Evolutionary conservation across 2,113 vertebrate genomes (phyloP), one percentile per base, ranked within the genome.

Genomic region (Psephotus haematonotus): DNA sequence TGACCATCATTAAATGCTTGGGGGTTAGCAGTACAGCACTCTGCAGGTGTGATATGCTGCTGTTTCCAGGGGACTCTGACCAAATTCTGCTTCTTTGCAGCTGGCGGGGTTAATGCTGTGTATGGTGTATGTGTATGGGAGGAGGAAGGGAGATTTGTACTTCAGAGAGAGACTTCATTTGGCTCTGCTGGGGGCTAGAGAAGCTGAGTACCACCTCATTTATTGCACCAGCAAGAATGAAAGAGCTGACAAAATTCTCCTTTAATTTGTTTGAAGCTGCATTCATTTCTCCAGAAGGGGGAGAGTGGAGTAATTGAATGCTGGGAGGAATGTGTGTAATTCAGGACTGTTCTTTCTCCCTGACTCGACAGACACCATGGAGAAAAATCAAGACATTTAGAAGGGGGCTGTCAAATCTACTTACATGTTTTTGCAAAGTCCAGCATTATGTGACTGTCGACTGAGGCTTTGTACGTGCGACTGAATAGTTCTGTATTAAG

Each of bases 281-380:
- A 80, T 85, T 89, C n/a, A n/a, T 95, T 95, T 91, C 90, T 94
- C 94, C 92, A 95, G 95, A 95, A 97, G 96, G 90, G 95, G 93
- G 91, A 95, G 94, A 92, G 44, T 24, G 25, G 87, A 95, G 87
- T 76, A 90, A 63, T 44, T 4, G 2, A 50, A 76, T 52, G 43
- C 74, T 76, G 62, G 17, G 59, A 91, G 59, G 49, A 80, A 59
- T 52, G 65, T 76, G 87, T 50, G 23, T 64, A 9, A 64, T 71
- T 75, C 62, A 59, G 53, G 37, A 63, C 55, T 67, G 20, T 71
- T 59, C n/a, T 80, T 92, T 60, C 22, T 77, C 49, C 62, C 47
- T 64, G 27, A 43, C 37, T 92, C 2, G 1, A 43, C 23, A 82
- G 60, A n/a, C 50, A 20, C 23, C 27, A 46, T 0, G 1, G 35